Base-by-base conservation (phyloP, 30 jellyfish, hydroid and myxozoan genomes). In the Nemopilema nomurai region DNA sequence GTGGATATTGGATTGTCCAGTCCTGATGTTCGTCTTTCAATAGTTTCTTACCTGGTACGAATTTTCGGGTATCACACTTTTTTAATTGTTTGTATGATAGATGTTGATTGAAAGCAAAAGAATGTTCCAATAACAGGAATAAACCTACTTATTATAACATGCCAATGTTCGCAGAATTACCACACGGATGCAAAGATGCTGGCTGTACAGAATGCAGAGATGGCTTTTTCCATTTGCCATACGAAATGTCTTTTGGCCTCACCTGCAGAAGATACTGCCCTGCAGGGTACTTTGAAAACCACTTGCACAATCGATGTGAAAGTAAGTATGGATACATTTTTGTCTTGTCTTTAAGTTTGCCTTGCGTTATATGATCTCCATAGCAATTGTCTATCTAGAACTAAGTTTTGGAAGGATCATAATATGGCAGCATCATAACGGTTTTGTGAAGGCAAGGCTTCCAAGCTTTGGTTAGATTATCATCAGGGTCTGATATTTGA, bases 211-310 rank as follows among this genome's bases (percentile, higher is more conserved):
- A 52, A 16, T 82, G 90, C 80, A 74, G 18, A 16, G 71, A 41
- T 68, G 90, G 90, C 16, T 82, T 19, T 64, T 82, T 82, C 49
- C 49, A 41, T 32, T 69, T 29, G 24, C 84, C 90, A 51, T 29
- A 22, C 28, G 77, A 68, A 26, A 0, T 27, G 24, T 82, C 13
- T 74, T 51, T 16, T 29, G 70, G 83, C 0, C 49, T n/a, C 49
- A 83, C 29, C n/a, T 83, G 91, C 74, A 71, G 32, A 74, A 16
- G 85, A 28, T 19, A 49, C n/a, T 83, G 91, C 80, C 91, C 91
- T 0, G 23, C 18, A 28, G 91, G 91, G 28, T 83, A 83, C 65
- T 24, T 29, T n/a, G 62, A 72, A 62, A 53, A 71, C 80, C 73
- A 24, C 32, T 69, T 33, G 23, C 70, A 8, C 49, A 83, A 71